Evolutionary conservation across 2,888 invertebrate species (phyloP).

Genomic region (Diploptera punctata): DNA sequence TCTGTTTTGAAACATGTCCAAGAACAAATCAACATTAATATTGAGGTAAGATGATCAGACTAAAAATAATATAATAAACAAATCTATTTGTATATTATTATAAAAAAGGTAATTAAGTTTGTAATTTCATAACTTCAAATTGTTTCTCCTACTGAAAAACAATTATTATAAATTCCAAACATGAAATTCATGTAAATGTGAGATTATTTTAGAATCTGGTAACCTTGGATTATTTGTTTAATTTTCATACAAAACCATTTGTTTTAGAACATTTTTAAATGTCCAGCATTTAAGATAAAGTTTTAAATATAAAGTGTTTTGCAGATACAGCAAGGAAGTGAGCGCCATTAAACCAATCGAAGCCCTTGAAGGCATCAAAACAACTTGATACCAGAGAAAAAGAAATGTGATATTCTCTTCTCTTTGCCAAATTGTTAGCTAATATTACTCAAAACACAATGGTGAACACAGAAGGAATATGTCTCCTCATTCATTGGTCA

Average conservation of each 20-base stretch:
- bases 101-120: too few species aligned
- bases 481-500: constrained; percentile 10
- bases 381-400: neutral
- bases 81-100: too few species aligned
- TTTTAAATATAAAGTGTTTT: neutral
- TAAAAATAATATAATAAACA: too few species aligned
- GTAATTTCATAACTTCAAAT: too few species aligned
- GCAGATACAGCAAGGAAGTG: neutral
- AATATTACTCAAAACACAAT: neutral
- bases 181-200: too few species aligned
- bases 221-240: too few species aligned
- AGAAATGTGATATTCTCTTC: neutral
- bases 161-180: too few species aligned
- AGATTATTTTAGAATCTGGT: too few species aligned
- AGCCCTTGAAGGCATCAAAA: neutral
- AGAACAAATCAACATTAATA: too few species aligned
- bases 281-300: neutral
- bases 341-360: constrained; percentile 5
- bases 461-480: constrained; percentile 19
- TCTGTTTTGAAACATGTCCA: too few species aligned
- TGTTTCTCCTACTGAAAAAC: too few species aligned
- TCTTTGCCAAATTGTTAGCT: neutral
- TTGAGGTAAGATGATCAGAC: too few species aligned
- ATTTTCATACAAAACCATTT: neutral
- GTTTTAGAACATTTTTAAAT: neutral